Conservation (phyloP, 1,140 invertebrate species). For the Agrilus planipennis region DNA sequence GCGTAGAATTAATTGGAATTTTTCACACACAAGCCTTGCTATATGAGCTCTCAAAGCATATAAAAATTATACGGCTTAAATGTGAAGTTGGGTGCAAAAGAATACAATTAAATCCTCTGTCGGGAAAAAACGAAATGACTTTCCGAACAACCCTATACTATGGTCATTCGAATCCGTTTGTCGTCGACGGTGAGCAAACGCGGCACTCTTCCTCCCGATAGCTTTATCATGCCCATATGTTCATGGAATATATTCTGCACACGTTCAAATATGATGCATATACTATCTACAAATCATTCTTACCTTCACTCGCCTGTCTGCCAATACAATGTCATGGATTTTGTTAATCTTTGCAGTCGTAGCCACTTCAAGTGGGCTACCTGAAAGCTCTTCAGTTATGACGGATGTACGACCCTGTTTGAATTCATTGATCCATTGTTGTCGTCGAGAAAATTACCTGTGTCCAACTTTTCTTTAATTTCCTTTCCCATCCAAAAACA, state of each 20-base stretch:
- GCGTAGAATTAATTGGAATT: too few relatives aligned
- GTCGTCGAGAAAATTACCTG: background rate
- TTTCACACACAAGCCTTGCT: too few relatives aligned
- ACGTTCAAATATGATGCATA: background rate
- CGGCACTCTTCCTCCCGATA: background rate
- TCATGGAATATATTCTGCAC: background rate
- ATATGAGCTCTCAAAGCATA: too few relatives aligned
- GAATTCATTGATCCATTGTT: background rate
- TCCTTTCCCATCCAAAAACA: background rate
- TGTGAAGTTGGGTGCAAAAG: too few relatives aligned
- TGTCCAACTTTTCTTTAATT: background rate
- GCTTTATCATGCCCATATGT: background rate
- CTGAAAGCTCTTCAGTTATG: background rate
- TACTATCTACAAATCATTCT: background rate
- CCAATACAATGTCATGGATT: conserved; percentile 1
- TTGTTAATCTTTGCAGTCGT: background rate
- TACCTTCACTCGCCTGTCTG: too few relatives aligned
- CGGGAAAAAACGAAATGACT: too few relatives aligned
- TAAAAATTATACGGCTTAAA: too few relatives aligned
- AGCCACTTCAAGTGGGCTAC: background rate
- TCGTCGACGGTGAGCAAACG: conserved; percentile 1
- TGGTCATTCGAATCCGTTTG: too few relatives aligned
- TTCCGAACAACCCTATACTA: too few relatives aligned
- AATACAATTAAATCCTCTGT: too few relatives aligned
- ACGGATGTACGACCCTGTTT: background rate